phyloP scores from a whole-genome alignment of 2,888 invertebrate genomes.

The Phortica magna region DNA sequence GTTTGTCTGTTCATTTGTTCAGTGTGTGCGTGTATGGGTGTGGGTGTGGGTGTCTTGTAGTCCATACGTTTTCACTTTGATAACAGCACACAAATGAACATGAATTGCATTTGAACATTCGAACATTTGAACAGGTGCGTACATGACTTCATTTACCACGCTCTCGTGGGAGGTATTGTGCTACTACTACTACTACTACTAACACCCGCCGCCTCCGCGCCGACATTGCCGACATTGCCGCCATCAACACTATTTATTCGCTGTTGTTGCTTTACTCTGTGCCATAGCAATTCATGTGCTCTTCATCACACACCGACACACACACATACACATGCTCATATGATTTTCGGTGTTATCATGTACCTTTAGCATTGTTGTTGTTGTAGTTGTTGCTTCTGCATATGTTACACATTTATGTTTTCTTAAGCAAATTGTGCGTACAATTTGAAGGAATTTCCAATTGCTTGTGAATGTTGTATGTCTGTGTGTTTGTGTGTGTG shows the following conservation, averaged over 20 bases:
- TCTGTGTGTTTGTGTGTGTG: neutral
- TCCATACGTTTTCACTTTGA: conserved; percentile 3
- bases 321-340: neutral
- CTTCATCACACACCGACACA: neutral
- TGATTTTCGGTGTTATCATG: neutral
- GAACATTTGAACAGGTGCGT: conserved; percentile 62
- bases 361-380: too few relatives aligned
- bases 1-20: neutral
- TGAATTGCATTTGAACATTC: conserved; percentile 57
- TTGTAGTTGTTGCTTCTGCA: neutral
- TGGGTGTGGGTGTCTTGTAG: conserved; percentile 8
- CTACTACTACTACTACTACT: too few relatives aligned
- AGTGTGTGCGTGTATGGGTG: neutral
- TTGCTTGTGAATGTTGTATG: conserved; percentile 14
- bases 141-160: conserved; percentile 68
- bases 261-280: neutral
- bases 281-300: neutral
- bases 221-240: too few relatives aligned
- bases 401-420: conserved; percentile 60
- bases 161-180: neutral
- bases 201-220: too few relatives aligned
- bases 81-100: conserved; percentile 64
- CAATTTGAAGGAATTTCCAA: conserved; percentile 37
- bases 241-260: conserved; percentile 4
- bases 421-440: conserved; percentile 68